Evolutionary conservation across 2,797 vertebrate species (phyloP).

Genomic region (Pipistrellus pygmaeus): DNA sequence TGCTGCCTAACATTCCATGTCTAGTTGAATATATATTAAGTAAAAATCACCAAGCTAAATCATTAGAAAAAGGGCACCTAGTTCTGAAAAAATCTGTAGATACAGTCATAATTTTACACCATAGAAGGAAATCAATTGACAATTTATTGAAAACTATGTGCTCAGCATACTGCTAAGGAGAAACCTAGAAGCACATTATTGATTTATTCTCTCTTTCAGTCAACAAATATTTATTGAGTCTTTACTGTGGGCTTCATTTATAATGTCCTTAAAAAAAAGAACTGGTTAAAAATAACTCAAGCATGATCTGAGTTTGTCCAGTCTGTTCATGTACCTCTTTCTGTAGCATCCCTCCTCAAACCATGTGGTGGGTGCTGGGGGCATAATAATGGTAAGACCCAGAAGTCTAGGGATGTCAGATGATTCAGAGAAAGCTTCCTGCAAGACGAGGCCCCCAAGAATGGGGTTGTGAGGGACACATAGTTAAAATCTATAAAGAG

Average conservation of each 20-base stretch:
- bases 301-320: background rate
- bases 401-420: too few species aligned
- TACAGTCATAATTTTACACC: constrained; percentile 59
- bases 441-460: background rate
- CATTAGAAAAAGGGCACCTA: constrained; percentile 27
- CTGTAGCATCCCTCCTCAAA: background rate
- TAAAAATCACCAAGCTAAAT: constrained; percentile 15
- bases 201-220: constrained; percentile 63
- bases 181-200: background rate
- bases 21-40: constrained; percentile 8
- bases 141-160: constrained; percentile 37
- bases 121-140: constrained; percentile 54
- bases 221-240: constrained; percentile 63
- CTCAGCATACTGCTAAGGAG: constrained; percentile 48
- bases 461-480: background rate
- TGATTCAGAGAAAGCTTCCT: background rate
- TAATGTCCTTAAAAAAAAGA: constrained; percentile 1
- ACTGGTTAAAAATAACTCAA: constrained; percentile 5
- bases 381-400: accelerated
- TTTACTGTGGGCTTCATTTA: constrained; percentile 46
- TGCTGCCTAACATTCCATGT: background rate
- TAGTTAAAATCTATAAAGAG: background rate
- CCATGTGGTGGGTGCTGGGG: background rate
- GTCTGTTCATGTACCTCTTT: background rate
- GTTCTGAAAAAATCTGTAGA: constrained; percentile 46